A percentile compares a stretch with the other conserved stretches of the same genome.
phyloP scores from a whole-genome alignment of 2,888 invertebrate genomes.

The Nomada lathburiana region DNA sequence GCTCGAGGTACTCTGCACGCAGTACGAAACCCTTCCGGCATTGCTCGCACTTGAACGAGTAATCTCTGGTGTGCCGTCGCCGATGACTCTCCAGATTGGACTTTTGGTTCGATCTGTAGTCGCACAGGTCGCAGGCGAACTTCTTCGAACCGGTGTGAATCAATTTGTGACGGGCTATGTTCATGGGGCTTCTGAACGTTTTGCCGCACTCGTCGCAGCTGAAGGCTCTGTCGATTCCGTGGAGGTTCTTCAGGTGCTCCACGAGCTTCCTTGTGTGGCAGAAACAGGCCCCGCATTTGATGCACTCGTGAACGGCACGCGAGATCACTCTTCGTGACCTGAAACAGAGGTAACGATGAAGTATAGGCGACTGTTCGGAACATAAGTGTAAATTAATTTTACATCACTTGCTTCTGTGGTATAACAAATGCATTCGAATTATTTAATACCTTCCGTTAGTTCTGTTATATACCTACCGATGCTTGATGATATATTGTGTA shows the following conservation, averaged over 20 bases:
- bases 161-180: constrained; percentile 79
- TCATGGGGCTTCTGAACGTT: constrained; percentile 76
- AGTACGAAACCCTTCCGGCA: constrained; percentile 78
- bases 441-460: neutral
- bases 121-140: constrained; percentile 77
- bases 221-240: constrained; percentile 78
- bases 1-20: constrained; percentile 76
- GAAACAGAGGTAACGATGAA: constrained; percentile 66
- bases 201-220: constrained; percentile 78
- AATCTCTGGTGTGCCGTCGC: constrained; percentile 77
- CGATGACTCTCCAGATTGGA: constrained; percentile 77
- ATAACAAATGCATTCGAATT: neutral
- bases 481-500: neutral
- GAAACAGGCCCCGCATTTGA: constrained; percentile 78
- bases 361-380: neutral
- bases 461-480: constrained; percentile 34
- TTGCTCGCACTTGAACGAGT: constrained; percentile 73
- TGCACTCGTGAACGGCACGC: constrained; percentile 75
- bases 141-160: constrained; percentile 77
- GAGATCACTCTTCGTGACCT: constrained; percentile 68
- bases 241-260: constrained; percentile 81
- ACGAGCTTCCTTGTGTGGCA: constrained; percentile 79
- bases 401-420: neutral
- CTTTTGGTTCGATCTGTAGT: constrained; percentile 77
- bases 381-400: neutral